These are phyloP conservation scores for Poecilia wingei DNA, from an alignment of 2,797 vertebrate genomes.

Conservation along the genomic window DNA sequence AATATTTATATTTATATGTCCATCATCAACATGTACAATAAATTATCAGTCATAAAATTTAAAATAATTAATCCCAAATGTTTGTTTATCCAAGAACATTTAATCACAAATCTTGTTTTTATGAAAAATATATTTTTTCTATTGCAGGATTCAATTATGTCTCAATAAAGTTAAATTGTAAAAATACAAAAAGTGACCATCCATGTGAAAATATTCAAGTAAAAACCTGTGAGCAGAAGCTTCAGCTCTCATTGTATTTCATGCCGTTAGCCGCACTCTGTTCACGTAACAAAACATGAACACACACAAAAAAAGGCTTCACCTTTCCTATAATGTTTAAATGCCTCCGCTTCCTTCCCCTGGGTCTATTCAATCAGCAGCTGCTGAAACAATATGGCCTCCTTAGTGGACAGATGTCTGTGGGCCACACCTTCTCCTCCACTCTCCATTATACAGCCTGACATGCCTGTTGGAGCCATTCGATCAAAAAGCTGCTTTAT, in stretches of 20 bases:
- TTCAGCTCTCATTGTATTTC: constrained; percentile 27
- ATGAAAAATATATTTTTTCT: not conserved
- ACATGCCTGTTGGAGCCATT: constrained; percentile 59
- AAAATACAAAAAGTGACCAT: not conserved
- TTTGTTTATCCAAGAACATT: not conserved
- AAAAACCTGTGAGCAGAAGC: constrained; percentile 2
- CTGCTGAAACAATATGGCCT: constrained; percentile 75
- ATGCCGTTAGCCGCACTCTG: constrained; percentile 39
- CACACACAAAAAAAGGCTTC: constrained; percentile 36
- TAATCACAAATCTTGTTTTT: not conserved
- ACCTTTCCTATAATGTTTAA: constrained; percentile 60
- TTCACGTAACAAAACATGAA: constrained; percentile 35
- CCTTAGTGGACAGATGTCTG: constrained; percentile 73
- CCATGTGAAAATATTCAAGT: not conserved
- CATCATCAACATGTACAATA: not conserved
- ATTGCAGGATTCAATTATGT: not conserved
- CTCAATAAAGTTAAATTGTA: not conserved
- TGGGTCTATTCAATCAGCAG: constrained; percentile 64
- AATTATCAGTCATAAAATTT: not conserved
- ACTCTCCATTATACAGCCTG: constrained; percentile 52
- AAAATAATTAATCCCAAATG: not conserved
- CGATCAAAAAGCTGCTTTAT: constrained; percentile 40
- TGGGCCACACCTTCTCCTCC: constrained; percentile 70
- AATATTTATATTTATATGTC: not conserved
- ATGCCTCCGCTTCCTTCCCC: constrained; percentile 55